Base-by-base conservation (phyloP, 2,888 invertebrate species). In the Aleiodes testaceus region DNA sequence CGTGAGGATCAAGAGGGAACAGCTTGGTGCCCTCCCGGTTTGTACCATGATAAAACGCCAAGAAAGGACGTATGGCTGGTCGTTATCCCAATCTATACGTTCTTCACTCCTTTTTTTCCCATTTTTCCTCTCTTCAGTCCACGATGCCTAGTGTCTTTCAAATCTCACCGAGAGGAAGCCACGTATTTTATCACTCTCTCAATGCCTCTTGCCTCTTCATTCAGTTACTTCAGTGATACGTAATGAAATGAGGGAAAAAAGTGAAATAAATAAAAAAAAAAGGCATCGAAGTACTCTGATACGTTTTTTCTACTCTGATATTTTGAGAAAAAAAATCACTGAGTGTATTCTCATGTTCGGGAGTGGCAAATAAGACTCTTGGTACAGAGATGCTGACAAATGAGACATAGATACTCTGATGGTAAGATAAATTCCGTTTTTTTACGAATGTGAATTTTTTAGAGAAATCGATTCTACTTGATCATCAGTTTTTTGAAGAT, bases 41-140 rank as follows among this genome's bases (percentile, higher is more conserved):
- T 63, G 45, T 45, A 63, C 22, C 44, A 63, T 45, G 45, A 63
- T 63, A 63, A 63, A 63, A 47, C 44, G 68, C 53, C 59, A 70
- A 63, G 53, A 70, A 66, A 30, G 70, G 73, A 77, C 74, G 66
- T 74, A 77, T 77, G 68, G 76, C 72, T 74, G 71, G 72, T 76
- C 75, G 75, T 76, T 77, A 74, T 71, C 71, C 66, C 59, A 75
- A 76, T 77, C 73, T 77, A 74, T 74, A 73, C 72, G 75, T 22
- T 14, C 70, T 42, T 70, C 55, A 5, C 30, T 36, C 36, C 36
- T 36, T 59, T 67, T 16, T 44, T 36, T 22, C 45, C 18, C 36
- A 52, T 66, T 47, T 64, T 9, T 44, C 66, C 50, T 50, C 68
- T 72, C 73, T 50, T 20, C 70, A 52, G 49, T 63, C 53, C 64